These are phyloP conservation scores for Hydrotaea cyrtoneurina DNA, from an alignment of 2,888 invertebrate species.

Conservation along the genomic window DNA sequence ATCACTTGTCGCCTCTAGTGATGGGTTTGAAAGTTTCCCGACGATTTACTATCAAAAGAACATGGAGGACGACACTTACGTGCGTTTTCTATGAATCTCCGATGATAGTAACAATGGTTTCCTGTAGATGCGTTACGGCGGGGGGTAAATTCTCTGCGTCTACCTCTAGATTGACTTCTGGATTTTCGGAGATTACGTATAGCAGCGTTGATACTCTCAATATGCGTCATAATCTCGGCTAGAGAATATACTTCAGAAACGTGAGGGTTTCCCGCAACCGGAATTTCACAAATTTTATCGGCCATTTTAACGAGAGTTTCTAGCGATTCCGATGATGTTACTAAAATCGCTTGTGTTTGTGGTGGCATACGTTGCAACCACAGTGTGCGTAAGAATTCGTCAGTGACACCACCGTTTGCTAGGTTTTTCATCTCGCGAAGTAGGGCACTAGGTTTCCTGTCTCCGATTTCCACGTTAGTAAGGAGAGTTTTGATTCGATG, in stretches of 20 bases:
- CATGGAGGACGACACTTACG: not conserved
- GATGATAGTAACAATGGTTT: not conserved
- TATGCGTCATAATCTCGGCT: not conserved
- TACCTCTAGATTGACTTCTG: no score
- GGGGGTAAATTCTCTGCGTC: not conserved
- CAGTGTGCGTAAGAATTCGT: conserved; percentile 33
- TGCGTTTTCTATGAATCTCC: not conserved
- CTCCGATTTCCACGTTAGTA: conserved; percentile 39
- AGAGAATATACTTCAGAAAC: not conserved
- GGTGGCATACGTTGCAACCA: conserved; percentile 22
- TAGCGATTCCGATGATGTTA: conserved; percentile 4
- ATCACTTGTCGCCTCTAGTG: not conserved
- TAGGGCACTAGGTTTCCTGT: conserved; percentile 19
- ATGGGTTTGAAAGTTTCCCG: not conserved
- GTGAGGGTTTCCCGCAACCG: not conserved
- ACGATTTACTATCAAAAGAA: not conserved
- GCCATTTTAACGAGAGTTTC: conserved; percentile 34
- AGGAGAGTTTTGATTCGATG: conserved; percentile 34
- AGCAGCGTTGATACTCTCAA: no score
- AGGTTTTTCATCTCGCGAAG: conserved; percentile 37
- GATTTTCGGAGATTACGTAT: no score
- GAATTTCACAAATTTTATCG: conserved; percentile 26
- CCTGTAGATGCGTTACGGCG: not conserved
- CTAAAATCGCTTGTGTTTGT: conserved; percentile 38
- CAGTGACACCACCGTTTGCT: conserved; percentile 14